A percentile compares a stretch with the other conserved stretches of the same genome.
Conservation (phyloP, 2,888 invertebrate species). For the Athripsodes cinereus region DNA sequence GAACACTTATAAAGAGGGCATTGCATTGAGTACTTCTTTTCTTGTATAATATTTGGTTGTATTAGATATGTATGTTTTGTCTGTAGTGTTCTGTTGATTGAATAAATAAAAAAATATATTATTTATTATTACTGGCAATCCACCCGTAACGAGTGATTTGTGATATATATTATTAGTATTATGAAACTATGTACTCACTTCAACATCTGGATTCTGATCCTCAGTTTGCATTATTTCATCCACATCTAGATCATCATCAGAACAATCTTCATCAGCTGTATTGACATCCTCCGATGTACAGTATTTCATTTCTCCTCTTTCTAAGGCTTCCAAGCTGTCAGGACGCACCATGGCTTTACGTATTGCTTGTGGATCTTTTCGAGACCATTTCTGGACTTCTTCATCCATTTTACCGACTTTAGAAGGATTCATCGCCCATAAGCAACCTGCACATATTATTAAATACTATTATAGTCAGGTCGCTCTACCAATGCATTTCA, state of each 20-base stretch:
- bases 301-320: conserved; percentile 86
- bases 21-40: too few species aligned
- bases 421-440: conserved; percentile 96
- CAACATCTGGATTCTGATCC: conserved; percentile 44
- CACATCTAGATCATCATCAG: conserved; percentile 46
- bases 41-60: too few species aligned
- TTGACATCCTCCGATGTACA: conserved; percentile 43
- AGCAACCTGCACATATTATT: too few species aligned
- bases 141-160: too few species aligned
- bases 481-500: too few species aligned
- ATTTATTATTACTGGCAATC: too few species aligned
- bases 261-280: conserved; percentile 49
- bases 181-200: conserved; percentile 32
- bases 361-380: conserved; percentile 90
- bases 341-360: conserved; percentile 92
- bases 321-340: conserved; percentile 75
- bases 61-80: too few species aligned
- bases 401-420: conserved; percentile 97
- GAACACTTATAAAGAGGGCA: too few species aligned
- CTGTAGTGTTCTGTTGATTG: too few species aligned
- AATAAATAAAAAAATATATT: too few species aligned
- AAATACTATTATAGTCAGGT: too few species aligned
- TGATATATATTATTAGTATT: too few species aligned
- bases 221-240: conserved; percentile 44
- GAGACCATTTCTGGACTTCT: conserved; percentile 95